These are phyloP conservation scores for Lepisosteus osseus DNA, from an alignment of 2,113 vertebrate genomes.

Conservation along the genomic window DNA sequence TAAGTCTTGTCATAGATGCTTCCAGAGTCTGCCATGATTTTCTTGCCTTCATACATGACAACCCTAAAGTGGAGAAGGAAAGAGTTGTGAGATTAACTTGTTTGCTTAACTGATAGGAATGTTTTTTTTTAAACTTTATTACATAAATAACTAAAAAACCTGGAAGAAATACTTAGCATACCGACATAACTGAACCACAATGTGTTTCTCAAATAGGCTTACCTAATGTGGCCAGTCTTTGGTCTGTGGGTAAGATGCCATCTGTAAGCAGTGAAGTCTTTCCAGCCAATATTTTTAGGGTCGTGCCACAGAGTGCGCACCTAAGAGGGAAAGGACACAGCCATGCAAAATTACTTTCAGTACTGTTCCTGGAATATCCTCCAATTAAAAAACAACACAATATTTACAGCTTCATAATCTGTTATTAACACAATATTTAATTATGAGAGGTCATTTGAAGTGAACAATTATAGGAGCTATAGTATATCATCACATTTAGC, in stretches of 20 bases:
- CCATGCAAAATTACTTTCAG: no score
- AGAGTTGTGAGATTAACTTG: slow-evolving; percentile 13
- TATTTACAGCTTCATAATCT: background rate
- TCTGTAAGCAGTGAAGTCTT: slow-evolving; percentile 97
- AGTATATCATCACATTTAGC: background rate
- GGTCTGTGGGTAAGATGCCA: slow-evolving; percentile 95
- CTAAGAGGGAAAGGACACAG: slow-evolving; percentile 45
- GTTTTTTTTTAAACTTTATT: background rate
- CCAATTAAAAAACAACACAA: background rate
- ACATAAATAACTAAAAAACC: no score
- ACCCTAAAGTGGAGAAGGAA: slow-evolving; percentile 66
- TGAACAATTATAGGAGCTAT: background rate
- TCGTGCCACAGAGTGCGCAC: slow-evolving; percentile 97
- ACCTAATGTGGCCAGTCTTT: slow-evolving; percentile 95
- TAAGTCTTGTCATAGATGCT: slow-evolving; percentile 94
- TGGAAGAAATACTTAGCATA: background rate
- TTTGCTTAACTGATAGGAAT: background rate
- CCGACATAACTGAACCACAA: background rate
- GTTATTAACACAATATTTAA: no score
- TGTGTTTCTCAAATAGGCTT: slow-evolving; percentile 25
- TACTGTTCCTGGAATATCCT: no score
- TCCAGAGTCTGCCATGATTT: slow-evolving; percentile 97
- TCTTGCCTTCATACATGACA: slow-evolving; percentile 97
- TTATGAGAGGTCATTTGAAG: no score
- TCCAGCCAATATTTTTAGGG: slow-evolving; percentile 95